Evolutionary conservation across 2,113 vertebrate genomes (phyloP).

Genomic region (Hyperopisus bebe): DNA sequence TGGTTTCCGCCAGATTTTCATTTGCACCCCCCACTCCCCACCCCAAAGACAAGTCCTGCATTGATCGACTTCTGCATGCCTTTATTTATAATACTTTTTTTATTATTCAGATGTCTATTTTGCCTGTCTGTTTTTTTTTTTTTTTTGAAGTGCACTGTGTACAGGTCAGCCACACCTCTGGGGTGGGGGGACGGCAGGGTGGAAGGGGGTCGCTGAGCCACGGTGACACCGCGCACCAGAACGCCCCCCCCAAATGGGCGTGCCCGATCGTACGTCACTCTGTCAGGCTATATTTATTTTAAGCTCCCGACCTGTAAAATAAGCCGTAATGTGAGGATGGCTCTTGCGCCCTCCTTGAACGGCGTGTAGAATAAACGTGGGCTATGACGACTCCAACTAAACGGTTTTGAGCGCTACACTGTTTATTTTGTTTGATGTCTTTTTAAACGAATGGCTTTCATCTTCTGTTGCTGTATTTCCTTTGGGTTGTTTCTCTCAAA

Average conservation of each 20-base stretch:
- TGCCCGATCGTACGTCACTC: background rate
- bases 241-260: background rate
- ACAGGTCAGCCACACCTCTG: background rate
- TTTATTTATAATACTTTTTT: slow-evolving; percentile 47
- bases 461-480: background rate
- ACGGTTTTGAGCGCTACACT: slow-evolving; percentile 13
- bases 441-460: background rate
- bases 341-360: background rate
- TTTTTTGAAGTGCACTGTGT: slow-evolving; percentile 29
- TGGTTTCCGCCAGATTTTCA: background rate
- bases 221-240: background rate
- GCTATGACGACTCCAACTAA: background rate
- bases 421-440: background rate
- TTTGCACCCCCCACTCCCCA: background rate
- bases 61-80: slow-evolving; percentile 52
- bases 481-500: background rate
- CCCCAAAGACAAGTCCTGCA: slow-evolving; percentile 30
- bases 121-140: slow-evolving; percentile 27
- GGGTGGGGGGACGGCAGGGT: background rate
- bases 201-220: background rate
- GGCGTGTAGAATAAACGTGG: slow-evolving; percentile 14
- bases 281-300: background rate
- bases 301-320: slow-evolving; percentile 5
- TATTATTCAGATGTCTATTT: slow-evolving; percentile 39
- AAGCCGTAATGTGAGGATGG: slow-evolving; percentile 19